Evolutionary conservation across 1,140 invertebrate genomes (phyloP).

Genomic region (Trichoplusia ni): DNA sequence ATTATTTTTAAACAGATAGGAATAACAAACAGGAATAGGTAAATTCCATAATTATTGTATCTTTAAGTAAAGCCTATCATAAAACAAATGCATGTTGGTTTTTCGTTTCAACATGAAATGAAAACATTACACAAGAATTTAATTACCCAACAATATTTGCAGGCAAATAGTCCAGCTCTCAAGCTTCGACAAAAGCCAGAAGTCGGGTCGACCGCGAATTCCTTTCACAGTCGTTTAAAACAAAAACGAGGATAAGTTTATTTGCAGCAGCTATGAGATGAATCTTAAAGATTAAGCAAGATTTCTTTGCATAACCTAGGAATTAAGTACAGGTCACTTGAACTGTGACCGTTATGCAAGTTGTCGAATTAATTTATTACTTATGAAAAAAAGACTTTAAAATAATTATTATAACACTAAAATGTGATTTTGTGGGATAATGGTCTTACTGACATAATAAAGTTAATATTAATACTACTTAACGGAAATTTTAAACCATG

Average conservation of each 20-base stretch:
- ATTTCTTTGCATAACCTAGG: slow-evolving; percentile 10
- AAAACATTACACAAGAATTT: background rate
- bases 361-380: slow-evolving; percentile 3
- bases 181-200: background rate
- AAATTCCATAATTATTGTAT: no score
- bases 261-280: slow-evolving; percentile 11
- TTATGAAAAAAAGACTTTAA: no score
- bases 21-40: no score
- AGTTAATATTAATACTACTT: no score
- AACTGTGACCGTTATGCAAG: slow-evolving; percentile 11
- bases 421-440: no score
- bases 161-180: background rate
- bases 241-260: slow-evolving; percentile 1
- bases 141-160: background rate
- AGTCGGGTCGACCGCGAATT: background rate
- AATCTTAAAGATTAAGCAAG: background rate
- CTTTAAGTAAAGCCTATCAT: no score
- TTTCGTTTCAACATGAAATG: background rate
- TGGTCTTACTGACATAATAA: no score
- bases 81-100: background rate
- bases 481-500: no score
- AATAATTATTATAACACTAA: no score
- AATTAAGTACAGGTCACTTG: slow-evolving; percentile 13
- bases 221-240: background rate
- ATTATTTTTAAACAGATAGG: no score